phyloP scores from a whole-genome alignment of 2,888 invertebrate species.

The Isoperla grammatica region DNA sequence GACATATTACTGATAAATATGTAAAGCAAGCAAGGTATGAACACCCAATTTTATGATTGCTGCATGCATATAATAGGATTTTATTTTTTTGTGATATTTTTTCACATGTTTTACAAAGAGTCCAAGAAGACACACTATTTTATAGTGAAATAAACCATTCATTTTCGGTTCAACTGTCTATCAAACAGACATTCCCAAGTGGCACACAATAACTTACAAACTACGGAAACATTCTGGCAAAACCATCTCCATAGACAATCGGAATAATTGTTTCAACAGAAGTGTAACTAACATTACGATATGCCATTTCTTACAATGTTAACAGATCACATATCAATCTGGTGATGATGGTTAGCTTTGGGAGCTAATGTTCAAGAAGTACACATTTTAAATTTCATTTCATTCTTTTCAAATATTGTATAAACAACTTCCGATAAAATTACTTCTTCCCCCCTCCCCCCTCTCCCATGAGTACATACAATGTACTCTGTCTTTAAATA shows the following conservation, averaged over 20 bases:
- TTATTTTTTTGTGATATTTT: slow-evolving; percentile 27
- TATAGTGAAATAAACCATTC: slow-evolving; percentile 12
- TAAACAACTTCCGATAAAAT: slow-evolving; percentile 16
- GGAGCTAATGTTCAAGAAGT: too few species aligned
- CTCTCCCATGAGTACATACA: neutral
- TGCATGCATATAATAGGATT: slow-evolving; percentile 29
- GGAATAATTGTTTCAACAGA: neutral
- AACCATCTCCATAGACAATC: slow-evolving; percentile 5
- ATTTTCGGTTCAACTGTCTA: neutral
- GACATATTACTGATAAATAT: too few species aligned
- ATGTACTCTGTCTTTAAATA: slow-evolving; percentile 1
- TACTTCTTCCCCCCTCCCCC: neutral
- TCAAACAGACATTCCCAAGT: slow-evolving; percentile 21
- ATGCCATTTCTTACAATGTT: neutral
- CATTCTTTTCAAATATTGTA: slow-evolving; percentile 3
- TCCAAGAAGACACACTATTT: slow-evolving; percentile 16
- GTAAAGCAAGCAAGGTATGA: too few species aligned
- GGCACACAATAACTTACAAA: slow-evolving; percentile 18
- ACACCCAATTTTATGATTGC: slow-evolving; percentile 23
- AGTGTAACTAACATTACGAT: neutral
- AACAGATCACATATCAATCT: slow-evolving; percentile 7
- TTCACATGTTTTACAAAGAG: slow-evolving; percentile 26
- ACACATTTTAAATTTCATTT: too few species aligned
- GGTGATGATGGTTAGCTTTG: too few species aligned
- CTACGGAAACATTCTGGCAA: too few species aligned